Percentiles rank a stretch among this genome's conserved stretches.
phyloP scores from a whole-genome alignment of 2,113 vertebrate species.

The Parotia lawesii region DNA sequence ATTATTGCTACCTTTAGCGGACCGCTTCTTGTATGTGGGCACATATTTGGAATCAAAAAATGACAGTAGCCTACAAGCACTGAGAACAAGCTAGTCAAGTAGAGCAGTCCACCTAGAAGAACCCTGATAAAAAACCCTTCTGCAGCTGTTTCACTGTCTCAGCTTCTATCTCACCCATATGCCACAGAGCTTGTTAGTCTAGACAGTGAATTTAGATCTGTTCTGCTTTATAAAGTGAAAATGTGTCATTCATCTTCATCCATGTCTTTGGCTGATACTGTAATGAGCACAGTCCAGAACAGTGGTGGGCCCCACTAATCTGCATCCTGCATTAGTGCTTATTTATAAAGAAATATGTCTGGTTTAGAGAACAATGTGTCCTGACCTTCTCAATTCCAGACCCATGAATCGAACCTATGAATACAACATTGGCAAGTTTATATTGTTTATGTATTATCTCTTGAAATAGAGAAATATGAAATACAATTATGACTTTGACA shows the following conservation, averaged over 20 bases:
- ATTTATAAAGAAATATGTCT: background rate
- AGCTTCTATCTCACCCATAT: background rate
- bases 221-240: background rate
- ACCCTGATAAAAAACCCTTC: fast-evolving
- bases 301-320: background rate
- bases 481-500: background rate
- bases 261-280: background rate
- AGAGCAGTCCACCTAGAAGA: background rate
- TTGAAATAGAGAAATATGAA: background rate
- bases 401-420: background rate
- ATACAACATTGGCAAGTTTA: background rate
- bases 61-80: fast-evolving
- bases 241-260: background rate
- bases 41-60: background rate
- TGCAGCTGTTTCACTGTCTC: background rate
- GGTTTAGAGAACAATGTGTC: background rate
- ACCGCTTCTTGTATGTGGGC: background rate
- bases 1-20: background rate
- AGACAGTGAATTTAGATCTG: background rate
- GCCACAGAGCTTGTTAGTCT: background rate
- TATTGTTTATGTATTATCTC: background rate
- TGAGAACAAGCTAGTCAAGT: background rate
- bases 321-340: background rate
- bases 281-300: background rate
- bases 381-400: background rate